Evolutionary conservation across 2,888 invertebrate species (phyloP).

Genomic region (Griposia aprilina): DNA sequence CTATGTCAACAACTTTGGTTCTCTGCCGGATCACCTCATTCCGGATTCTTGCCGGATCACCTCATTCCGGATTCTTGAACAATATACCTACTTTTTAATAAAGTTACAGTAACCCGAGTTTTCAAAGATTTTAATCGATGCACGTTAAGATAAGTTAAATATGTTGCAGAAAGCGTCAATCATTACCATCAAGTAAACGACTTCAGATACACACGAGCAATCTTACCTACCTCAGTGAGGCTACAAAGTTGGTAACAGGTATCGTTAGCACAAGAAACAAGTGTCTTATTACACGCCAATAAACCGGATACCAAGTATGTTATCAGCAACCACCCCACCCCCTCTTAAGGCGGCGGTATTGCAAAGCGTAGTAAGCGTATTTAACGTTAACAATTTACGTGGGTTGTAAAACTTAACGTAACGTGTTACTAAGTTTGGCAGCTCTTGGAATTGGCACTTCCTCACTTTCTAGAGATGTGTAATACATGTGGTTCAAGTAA

Average conservation of each 20-base stretch:
- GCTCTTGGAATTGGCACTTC: not conserved
- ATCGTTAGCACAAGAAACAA: conserved; percentile 1
- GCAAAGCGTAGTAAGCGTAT: not conserved
- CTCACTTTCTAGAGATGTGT: not conserved
- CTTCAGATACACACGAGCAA: not conserved
- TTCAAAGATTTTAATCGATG: not conserved
- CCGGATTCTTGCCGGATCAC: too few relatives aligned
- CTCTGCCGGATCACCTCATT: too few relatives aligned
- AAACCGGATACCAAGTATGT: not conserved
- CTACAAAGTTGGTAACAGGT: conserved; percentile 16
- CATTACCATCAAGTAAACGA: not conserved
- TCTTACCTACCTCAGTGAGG: not conserved
- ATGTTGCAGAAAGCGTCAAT: not conserved
- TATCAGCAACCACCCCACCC: not conserved
- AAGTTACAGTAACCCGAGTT: not conserved
- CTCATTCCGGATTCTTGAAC: too few relatives aligned
- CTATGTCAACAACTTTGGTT: too few relatives aligned
- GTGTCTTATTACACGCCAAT: conserved; percentile 14
- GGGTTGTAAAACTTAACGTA: not conserved
- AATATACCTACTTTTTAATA: not conserved
- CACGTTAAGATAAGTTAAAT: not conserved
- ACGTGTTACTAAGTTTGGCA: not conserved
- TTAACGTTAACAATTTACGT: not conserved
- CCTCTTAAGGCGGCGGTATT: not conserved
- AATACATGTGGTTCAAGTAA: not conserved